Evolutionary conservation across 2,888 invertebrate species (phyloP), one percentile per base, ranked within the genome.

Genomic region (Lepidochrysops patricia): DNA sequence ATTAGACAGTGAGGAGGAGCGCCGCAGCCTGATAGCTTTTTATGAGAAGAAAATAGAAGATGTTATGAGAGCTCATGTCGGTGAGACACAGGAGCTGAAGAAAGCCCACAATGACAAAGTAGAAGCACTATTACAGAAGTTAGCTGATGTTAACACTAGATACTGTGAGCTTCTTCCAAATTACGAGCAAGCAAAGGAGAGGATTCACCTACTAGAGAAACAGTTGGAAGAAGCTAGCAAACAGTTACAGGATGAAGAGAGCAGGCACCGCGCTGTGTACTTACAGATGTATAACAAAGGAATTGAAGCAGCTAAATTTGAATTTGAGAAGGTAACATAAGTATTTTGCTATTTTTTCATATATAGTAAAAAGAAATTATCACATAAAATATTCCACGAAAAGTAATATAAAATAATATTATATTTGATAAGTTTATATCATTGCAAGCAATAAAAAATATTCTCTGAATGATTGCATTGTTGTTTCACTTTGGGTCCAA

Each of bases 231-330:
- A 93, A 62, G 91, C 93, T 57, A 93, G 93, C 73, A 90, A 90
- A 61, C 93, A 93, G 70, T 80, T 95, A 29, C 88, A 91, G 62
- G 94, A 94, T 57, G 93, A 94, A 64, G 95, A 95, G 69, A 91
- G 90, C 68, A 91, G 92, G 67, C 94, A 95, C 71, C 93, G 93
- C 71, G 91, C 94, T 71, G 91, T 93, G 86, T 95, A 95, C 82
- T 88, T 95, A 75, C 93, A 95, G 80, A 94, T 95, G 94, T 95
- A 94, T 81, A 92, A 93, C 72, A 94, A 96, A 83, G 95, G 95
- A 29, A 93, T 94, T 72, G 94, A 95, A 75, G 94, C 95, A n/a
- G 95, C 94, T 57, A 92, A 92, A 72, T 90, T 93, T 77, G 93
- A 94, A 73, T 90, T 92, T 69, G 93, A 93, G 73, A 92, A 93